Evolutionary conservation across 2,888 invertebrate genomes (phyloP).

Genomic region (Cheilosia variabilis): DNA sequence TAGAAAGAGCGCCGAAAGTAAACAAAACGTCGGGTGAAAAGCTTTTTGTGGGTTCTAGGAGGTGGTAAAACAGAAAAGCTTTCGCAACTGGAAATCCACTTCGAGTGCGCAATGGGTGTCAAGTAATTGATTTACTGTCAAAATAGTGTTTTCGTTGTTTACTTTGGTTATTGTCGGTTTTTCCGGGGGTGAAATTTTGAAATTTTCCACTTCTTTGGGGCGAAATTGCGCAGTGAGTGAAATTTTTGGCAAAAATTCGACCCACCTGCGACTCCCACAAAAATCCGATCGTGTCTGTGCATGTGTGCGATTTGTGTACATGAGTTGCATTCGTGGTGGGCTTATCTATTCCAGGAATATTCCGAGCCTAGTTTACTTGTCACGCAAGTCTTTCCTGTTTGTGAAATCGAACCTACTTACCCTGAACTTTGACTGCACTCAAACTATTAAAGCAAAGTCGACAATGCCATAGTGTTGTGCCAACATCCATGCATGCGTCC

Average conservation of each 20-base stretch:
- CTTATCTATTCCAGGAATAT: slow-evolving; percentile 22
- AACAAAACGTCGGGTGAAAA: slow-evolving; percentile 20
- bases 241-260: not conserved
- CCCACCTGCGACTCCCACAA: not conserved
- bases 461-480: not conserved
- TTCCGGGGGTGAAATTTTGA: not conserved
- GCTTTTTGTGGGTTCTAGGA: slow-evolving; percentile 13
- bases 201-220: slow-evolving; percentile 5
- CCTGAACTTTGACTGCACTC: slow-evolving; percentile 27
- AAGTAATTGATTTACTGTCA: slow-evolving; percentile 24
- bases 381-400: slow-evolving; percentile 16
- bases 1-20: not conserved
- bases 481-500: not conserved
- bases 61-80: slow-evolving; percentile 27
- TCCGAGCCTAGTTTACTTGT: not conserved
- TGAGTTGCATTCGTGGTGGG: not conserved
- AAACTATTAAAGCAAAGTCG: not conserved
- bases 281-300: slow-evolving; percentile 1
- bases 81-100: slow-evolving; percentile 7
- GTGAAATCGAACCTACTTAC: not conserved
- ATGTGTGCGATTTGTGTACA: not conserved
- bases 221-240: slow-evolving; percentile 31
- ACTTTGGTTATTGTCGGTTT: slow-evolving; percentile 7
- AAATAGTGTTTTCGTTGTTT: slow-evolving; percentile 43
- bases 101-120: slow-evolving; percentile 38